Conservation (phyloP, 2,113 vertebrate species). For the Synchiropus splendidus region DNA sequence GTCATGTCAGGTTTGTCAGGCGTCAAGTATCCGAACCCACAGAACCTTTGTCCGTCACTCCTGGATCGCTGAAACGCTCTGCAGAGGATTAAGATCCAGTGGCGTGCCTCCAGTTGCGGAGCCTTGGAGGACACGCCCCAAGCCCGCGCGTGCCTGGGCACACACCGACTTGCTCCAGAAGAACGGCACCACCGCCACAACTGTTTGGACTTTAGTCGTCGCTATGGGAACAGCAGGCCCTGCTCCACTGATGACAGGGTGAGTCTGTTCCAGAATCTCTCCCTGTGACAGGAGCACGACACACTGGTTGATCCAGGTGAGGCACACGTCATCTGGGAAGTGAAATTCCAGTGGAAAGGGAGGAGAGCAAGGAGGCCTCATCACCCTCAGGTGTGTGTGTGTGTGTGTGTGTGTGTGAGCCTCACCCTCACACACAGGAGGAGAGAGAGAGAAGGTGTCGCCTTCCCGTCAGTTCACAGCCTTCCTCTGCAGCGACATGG, state of each 20-base stretch:
- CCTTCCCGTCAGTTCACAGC: conserved; percentile 8
- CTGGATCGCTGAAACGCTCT: no score
- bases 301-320: not conserved
- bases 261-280: no score
- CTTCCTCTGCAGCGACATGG: not conserved
- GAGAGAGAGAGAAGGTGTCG: conserved; percentile 8
- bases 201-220: no score
- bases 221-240: conserved; percentile 1
- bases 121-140: no score
- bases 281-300: not conserved
- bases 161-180: conserved; percentile 38
- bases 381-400: not conserved
- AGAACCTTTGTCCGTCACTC: no score
- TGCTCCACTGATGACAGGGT: conserved; percentile 23
- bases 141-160: no score
- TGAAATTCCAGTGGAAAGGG: conserved; percentile 25
- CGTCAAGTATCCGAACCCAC: no score
- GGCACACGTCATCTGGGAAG: conserved; percentile 12
- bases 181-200: not conserved
- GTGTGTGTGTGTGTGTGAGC: conserved; percentile 25
- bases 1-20: no score
- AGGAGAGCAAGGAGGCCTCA: conserved; percentile 14
- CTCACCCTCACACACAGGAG: conserved; percentile 39
- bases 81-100: no score
- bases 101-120: no score